A percentile compares a stretch with the other conserved stretches of the same genome.
Conservation (phyloP, 2,113 vertebrate species). For the Paradoxurus hermaphroditus region DNA sequence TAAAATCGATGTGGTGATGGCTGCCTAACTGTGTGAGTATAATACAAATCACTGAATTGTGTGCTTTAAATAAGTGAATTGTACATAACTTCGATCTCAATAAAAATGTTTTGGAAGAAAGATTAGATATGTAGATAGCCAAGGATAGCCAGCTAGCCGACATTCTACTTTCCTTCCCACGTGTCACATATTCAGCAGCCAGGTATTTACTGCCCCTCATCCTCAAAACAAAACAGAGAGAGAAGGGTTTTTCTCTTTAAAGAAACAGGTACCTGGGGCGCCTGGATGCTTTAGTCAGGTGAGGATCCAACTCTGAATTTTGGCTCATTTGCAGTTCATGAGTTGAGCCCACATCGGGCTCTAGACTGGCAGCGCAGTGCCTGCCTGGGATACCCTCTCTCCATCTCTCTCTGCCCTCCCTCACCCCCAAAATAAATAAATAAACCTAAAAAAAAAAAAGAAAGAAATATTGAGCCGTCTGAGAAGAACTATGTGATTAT, state of each 20-base stretch:
- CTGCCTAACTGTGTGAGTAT: background rate
- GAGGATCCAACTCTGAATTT: no score
- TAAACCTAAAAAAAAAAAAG: no score
- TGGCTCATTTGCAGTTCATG: no score
- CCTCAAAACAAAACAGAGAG: background rate
- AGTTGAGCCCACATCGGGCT: no score
- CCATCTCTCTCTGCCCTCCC: no score
- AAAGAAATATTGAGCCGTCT: background rate
- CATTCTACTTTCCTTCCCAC: background rate
- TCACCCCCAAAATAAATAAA: no score
- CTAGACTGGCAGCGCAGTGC: no score
- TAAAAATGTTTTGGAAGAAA: background rate
- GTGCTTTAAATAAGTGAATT: background rate
- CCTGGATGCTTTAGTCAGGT: no score
- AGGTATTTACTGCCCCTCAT: background rate
- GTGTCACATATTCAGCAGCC: background rate
- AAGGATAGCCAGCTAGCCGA: background rate
- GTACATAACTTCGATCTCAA: background rate
- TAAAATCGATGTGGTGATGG: background rate
- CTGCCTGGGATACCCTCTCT: no score
- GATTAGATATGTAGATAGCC: background rate
- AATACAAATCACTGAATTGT: background rate
- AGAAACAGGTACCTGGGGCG: background rate
- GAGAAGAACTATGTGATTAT: background rate
- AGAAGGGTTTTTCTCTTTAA: background rate